These are phyloP conservation scores for Nyctereutes procyonoides DNA, from an alignment of 2,113 vertebrate species.

Conservation along the genomic window DNA sequence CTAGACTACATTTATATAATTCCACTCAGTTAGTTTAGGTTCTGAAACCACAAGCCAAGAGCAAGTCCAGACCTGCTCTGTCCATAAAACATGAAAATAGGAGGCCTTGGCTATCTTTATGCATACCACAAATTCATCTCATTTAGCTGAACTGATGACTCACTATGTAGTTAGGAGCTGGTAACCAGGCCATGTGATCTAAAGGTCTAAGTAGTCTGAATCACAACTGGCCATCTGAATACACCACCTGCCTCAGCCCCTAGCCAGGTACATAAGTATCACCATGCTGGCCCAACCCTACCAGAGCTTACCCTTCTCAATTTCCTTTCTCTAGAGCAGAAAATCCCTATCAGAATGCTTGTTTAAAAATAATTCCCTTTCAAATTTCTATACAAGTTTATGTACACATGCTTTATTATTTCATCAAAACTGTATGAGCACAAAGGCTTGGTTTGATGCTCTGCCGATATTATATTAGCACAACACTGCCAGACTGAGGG, in stretches of 20 bases:
- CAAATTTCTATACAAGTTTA: not conserved
- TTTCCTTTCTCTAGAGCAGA: not conserved
- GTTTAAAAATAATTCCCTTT: not conserved
- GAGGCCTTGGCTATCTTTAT: not conserved
- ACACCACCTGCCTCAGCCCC: not conserved
- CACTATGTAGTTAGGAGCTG: not conserved
- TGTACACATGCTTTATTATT: not conserved
- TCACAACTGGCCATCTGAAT: not conserved
- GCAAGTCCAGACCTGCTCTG: not conserved
- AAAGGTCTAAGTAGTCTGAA: not conserved
- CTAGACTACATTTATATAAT: not conserved
- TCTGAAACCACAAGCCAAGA: not conserved
- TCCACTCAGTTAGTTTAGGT: not conserved
- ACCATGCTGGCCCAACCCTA: not conserved
- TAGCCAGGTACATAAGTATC: not conserved
- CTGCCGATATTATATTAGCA: not conserved
- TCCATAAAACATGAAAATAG: constrained; percentile 6
- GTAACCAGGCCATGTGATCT: not conserved
- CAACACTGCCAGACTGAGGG: not conserved
- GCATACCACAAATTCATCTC: not conserved
- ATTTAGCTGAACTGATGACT: constrained; percentile 15
- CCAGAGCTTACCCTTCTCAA: not conserved
- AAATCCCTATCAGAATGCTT: not conserved
- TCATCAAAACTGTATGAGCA: not conserved
- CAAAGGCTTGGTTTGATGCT: not conserved